Percentiles rank a stretch among this genome's conserved stretches.
Conservation (phyloP, 2,797 vertebrate species). For the Phoebastria nigripes region DNA sequence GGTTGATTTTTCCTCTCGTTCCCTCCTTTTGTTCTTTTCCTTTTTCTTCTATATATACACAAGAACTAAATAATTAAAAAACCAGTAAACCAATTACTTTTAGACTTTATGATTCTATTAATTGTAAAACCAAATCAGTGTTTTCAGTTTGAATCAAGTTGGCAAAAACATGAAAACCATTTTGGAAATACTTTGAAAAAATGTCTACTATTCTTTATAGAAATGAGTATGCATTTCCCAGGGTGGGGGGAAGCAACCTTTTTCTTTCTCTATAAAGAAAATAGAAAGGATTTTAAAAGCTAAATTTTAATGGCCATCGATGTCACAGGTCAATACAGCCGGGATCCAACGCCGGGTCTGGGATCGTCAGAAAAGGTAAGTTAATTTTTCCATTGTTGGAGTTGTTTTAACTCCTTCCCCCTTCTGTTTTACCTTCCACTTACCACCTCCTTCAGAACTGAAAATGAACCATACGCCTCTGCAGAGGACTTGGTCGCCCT, state of each 20-base stretch:
- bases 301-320: fast-evolving
- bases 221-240: not conserved
- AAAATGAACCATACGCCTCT: too few species aligned
- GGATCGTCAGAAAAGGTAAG: not conserved
- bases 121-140: not conserved
- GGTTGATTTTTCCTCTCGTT: not conserved
- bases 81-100: not conserved
- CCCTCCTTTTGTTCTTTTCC: not conserved
- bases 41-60: not conserved
- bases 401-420: not conserved
- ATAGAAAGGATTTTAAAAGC: not conserved
- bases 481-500: fast-evolving
- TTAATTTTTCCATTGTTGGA: not conserved
- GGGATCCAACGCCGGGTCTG: not conserved
- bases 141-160: not conserved
- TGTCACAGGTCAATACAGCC: not conserved
- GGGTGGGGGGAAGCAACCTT: not conserved
- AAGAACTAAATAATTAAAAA: not conserved
- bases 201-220: not conserved
- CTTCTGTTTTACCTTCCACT: not conserved
- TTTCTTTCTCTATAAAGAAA: not conserved
- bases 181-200: not conserved
- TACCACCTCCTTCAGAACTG: not conserved
- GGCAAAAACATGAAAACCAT: not conserved
- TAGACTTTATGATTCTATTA: not conserved